Evolutionary conservation across 1,140 invertebrate species (phyloP).

Genomic region (Drosophila insularis): DNA sequence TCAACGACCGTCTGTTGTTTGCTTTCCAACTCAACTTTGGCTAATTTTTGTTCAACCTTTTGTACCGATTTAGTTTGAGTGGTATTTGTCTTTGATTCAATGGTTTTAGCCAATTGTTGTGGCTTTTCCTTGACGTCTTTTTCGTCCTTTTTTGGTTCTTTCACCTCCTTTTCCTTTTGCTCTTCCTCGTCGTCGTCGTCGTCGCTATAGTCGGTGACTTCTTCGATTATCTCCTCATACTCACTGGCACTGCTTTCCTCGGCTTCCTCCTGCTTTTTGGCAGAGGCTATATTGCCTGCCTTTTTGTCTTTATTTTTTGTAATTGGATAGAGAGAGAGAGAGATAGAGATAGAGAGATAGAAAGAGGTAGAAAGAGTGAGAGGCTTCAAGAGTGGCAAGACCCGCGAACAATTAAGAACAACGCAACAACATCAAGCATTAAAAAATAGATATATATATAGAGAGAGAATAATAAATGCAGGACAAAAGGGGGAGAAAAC

Average conservation of each 20-base stretch:
- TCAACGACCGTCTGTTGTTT: constrained; percentile 18
- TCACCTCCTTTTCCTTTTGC: constrained; percentile 9
- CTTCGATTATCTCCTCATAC: constrained; percentile 81
- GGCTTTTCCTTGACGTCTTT: constrained; percentile 8
- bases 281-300: constrained; percentile 43
- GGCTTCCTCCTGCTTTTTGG: constrained; percentile 42
- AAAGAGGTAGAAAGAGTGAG: constrained; percentile 4
- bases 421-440: constrained; percentile 36
- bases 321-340: constrained; percentile 20
- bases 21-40: constrained; percentile 63
- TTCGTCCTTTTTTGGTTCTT: neutral
- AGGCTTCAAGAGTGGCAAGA: neutral
- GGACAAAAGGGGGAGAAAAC: neutral
- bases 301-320: constrained; percentile 59
- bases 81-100: constrained; percentile 83
- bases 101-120: constrained; percentile 19
- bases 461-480: neutral
- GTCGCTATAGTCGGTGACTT: constrained; percentile 75
- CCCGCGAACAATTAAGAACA: constrained; percentile 20
- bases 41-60: constrained; percentile 83
- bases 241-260: constrained; percentile 80
- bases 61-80: constrained; percentile 85
- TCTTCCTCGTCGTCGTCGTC: constrained; percentile 56
- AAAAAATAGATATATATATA: neutral
- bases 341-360: constrained; percentile 12